These are phyloP conservation scores for Corythaixoides concolor DNA, from an alignment of 2,113 vertebrate species.

Conservation along the genomic window DNA sequence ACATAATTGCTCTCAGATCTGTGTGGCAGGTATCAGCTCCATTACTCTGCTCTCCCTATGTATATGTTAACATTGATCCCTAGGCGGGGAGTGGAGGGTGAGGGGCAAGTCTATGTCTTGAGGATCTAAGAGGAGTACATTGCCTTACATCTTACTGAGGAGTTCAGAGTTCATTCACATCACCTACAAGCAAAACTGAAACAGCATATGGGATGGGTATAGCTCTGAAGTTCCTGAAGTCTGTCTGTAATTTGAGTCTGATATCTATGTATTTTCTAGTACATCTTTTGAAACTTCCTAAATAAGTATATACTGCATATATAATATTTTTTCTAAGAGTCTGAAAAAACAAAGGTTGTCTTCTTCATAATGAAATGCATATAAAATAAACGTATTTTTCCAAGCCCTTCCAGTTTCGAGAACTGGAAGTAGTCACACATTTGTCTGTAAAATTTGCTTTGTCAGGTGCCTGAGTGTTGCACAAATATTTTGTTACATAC, in stretches of 20 bases:
- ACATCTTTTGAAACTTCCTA: neutral
- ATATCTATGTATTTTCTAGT: neutral
- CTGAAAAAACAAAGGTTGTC: neutral
- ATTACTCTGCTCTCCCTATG: neutral
- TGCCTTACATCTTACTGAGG: neutral
- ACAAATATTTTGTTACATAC: neutral
- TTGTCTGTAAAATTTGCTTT: conserved; percentile 23
- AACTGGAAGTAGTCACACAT: neutral
- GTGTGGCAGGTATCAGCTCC: neutral
- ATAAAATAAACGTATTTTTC: neutral
- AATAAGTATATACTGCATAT: neutral
- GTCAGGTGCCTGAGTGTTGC: neutral
- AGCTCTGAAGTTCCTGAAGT: neutral
- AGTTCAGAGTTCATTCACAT: neutral
- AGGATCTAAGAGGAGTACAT: neutral
- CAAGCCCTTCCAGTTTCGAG: neutral
- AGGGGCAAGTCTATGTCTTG: neutral
- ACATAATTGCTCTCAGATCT: neutral
- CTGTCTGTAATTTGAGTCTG: neutral
- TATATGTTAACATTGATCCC: neutral
- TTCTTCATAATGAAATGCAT: neutral
- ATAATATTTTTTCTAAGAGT: neutral
- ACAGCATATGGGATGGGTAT: neutral
- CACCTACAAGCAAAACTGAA: neutral
- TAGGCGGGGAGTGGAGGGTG: too few relatives aligned